Conservation (phyloP, 2,797 vertebrate genomes). For the Pygocentrus nattereri region DNA sequence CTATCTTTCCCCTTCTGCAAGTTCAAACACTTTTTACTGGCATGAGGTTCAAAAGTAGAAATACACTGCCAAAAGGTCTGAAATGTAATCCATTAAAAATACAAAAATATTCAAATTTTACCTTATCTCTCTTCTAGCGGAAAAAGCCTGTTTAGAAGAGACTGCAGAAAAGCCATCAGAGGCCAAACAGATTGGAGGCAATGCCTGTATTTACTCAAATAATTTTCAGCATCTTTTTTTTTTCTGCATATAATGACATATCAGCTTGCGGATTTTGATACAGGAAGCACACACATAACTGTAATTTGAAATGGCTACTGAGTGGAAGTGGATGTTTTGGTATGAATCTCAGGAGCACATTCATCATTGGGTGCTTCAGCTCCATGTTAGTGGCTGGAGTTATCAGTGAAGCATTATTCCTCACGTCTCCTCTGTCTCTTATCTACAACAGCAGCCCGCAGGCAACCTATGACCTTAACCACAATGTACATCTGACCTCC, state of each 20-base stretch:
- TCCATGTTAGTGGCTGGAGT: constrained; percentile 36
- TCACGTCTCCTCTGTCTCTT: constrained; percentile 63
- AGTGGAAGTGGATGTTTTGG: constrained; percentile 15
- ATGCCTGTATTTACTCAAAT: constrained; percentile 1
- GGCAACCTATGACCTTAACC: constrained; percentile 68
- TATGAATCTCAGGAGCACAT: constrained; percentile 30
- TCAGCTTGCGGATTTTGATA: not conserved
- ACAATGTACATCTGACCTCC: constrained; percentile 61
- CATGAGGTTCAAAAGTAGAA: constrained; percentile 12
- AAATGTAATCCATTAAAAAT: constrained; percentile 24
- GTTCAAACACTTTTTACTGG: constrained; percentile 7
- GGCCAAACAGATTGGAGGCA: not conserved
- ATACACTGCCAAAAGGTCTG: constrained; percentile 21
- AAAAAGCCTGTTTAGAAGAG: constrained; percentile 11
- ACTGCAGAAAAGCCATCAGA: constrained; percentile 12
- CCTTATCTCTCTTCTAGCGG: constrained; percentile 11
- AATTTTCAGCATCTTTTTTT: not conserved
- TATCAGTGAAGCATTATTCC: constrained; percentile 56
- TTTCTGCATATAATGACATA: constrained; percentile 15
- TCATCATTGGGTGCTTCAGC: constrained; percentile 52
- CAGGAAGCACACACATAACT: not conserved
- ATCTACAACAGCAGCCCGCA: constrained; percentile 73
- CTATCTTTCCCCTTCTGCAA: not conserved
- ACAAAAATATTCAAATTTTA: constrained; percentile 13
- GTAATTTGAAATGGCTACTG: constrained; percentile 15